These are phyloP conservation scores for Eptatretus burgeri DNA, from an alignment of 2,113 vertebrate genomes.

Conservation along the genomic window DNA sequence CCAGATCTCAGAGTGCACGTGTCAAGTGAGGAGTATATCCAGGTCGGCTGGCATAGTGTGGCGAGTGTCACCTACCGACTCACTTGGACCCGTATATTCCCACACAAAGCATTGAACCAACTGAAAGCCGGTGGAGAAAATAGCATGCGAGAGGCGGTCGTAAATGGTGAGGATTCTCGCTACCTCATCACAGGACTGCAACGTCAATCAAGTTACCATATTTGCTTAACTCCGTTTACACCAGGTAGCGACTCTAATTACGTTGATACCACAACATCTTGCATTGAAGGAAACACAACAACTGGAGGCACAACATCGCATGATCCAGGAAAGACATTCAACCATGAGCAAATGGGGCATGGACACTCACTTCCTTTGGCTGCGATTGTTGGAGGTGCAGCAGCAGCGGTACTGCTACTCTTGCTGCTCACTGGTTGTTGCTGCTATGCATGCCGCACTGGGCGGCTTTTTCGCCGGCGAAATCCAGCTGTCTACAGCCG, in stretches of 20 bases:
- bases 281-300: no score
- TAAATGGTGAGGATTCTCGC: conserved; percentile 44
- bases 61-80: conserved; percentile 48
- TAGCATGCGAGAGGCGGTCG: conserved; percentile 65
- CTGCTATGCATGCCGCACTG: conserved; percentile 39
- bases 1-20: background rate
- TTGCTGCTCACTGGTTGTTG: conserved; percentile 41
- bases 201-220: conserved; percentile 47
- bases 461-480: conserved; percentile 30
- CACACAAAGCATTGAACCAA: conserved; percentile 63
- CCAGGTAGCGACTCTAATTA: no score
- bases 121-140: conserved; percentile 45
- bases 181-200: conserved; percentile 49
- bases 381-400: conserved; percentile 41
- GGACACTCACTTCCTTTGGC: conserved; percentile 31
- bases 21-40: background rate
- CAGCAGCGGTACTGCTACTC: conserved; percentile 41
- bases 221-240: conserved; percentile 25
- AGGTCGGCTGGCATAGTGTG: conserved; percentile 22
- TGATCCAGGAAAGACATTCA: no score
- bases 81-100: conserved; percentile 41
- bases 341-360: conserved; percentile 20
- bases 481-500: conserved; percentile 15
- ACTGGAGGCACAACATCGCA: no score
- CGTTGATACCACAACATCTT: no score